Evolutionary conservation across 2,797 vertebrate genomes (phyloP).

Genomic region (Anabas testudineus): DNA sequence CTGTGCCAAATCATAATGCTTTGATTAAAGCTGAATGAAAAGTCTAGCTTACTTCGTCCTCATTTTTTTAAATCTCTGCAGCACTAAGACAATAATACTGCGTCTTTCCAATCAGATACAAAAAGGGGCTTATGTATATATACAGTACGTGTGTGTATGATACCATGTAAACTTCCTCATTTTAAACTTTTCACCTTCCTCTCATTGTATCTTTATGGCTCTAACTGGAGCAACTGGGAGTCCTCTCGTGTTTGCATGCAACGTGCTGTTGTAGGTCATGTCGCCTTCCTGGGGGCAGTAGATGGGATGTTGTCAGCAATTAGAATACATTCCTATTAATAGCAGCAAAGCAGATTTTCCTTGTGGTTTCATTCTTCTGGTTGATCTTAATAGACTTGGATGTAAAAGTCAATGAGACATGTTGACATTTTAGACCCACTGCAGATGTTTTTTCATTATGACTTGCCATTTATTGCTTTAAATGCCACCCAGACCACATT

Average conservation of each 20-base stretch:
- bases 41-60: constrained; percentile 30
- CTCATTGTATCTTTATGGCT: constrained; percentile 38
- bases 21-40: constrained; percentile 34
- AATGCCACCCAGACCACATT: background rate
- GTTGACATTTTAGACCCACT: constrained; percentile 15
- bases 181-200: constrained; percentile 58
- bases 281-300: constrained; percentile 57
- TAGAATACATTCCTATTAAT: constrained; percentile 70
- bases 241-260: constrained; percentile 50
- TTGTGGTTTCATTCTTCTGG: constrained; percentile 30
- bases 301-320: constrained; percentile 65
- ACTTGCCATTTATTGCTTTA: background rate
- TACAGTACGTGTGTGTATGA: background rate
- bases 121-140: constrained; percentile 11
- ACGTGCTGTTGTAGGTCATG: constrained; percentile 70
- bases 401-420: background rate
- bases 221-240: constrained; percentile 36
- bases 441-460: background rate
- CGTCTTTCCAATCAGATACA: constrained; percentile 33
- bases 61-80: constrained; percentile 32
- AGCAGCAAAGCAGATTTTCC: constrained; percentile 56
- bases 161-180: constrained; percentile 30
- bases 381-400: constrained; percentile 17
- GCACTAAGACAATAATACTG: constrained; percentile 27
- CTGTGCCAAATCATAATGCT: constrained; percentile 15